Percentiles rank a stretch among this genome's conserved stretches.
These are phyloP conservation scores for Sitodiplosis mosellana DNA, from an alignment of 1,140 invertebrate species.

Conservation along the genomic window DNA sequence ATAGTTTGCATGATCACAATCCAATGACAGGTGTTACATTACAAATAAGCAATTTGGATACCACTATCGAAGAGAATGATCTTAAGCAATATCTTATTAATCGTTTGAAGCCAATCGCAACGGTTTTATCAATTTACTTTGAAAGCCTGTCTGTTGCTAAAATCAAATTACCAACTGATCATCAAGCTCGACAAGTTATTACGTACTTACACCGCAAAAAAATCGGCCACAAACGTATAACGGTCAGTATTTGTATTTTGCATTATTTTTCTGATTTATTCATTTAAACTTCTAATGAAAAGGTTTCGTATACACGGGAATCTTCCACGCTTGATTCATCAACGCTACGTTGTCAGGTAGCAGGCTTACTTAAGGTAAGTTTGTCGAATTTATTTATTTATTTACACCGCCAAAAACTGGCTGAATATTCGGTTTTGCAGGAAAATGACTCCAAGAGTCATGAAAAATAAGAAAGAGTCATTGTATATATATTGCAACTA, in stretches of 20 bases:
- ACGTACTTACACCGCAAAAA: slow-evolving; percentile 65
- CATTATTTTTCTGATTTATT: too few relatives aligned
- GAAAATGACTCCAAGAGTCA: too few relatives aligned
- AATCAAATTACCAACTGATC: slow-evolving; percentile 15
- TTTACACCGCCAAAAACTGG: too few relatives aligned
- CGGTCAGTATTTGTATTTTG: too few relatives aligned
- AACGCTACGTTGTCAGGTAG: slow-evolving; percentile 42
- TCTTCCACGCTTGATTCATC: slow-evolving; percentile 39
- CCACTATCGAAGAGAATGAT: slow-evolving; percentile 18
- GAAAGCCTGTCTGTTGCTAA: slow-evolving; percentile 21
- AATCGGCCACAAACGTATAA: slow-evolving; percentile 63
- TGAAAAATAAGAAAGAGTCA: too few relatives aligned
- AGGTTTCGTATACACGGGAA: slow-evolving; percentile 49
- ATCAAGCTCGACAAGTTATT: slow-evolving; percentile 56
- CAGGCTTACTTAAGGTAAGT: slow-evolving; percentile 35
- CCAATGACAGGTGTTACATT: slow-evolving; percentile 15
- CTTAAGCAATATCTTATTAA: slow-evolving; percentile 17
- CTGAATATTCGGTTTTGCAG: too few relatives aligned
- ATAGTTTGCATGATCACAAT: slow-evolving; percentile 1
- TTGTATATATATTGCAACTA: slow-evolving; percentile 5
- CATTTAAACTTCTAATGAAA: too few relatives aligned
- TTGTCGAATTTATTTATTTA: not conserved
- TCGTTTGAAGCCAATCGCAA: slow-evolving; percentile 22
- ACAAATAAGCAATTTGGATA: slow-evolving; percentile 24
- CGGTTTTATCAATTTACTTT: slow-evolving; percentile 19